These are phyloP conservation scores for Labeo catla DNA, from an alignment of 2,113 vertebrate species.

Conservation along the genomic window DNA sequence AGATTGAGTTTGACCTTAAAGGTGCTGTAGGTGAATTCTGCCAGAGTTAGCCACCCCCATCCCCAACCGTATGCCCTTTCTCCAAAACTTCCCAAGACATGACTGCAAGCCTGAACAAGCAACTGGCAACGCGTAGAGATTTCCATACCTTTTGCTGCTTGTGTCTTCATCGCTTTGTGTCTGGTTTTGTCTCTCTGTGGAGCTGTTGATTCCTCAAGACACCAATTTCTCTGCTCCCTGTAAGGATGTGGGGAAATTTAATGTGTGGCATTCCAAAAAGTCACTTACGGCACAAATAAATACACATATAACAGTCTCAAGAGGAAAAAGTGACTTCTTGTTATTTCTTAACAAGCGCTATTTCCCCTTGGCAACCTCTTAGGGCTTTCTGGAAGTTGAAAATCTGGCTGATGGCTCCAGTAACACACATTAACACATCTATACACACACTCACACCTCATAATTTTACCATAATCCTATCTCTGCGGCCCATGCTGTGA, in stretches of 20 bases:
- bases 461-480: constrained; percentile 39
- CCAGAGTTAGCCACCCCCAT: not conserved
- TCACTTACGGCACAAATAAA: constrained; percentile 43
- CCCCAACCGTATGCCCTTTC: not conserved
- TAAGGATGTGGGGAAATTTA: not conserved
- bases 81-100: not conserved
- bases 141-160: not conserved
- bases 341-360: not conserved
- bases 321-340: not conserved
- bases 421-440: constrained; percentile 25
- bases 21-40: not conserved
- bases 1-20: constrained; percentile 40
- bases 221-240: not conserved
- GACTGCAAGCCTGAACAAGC: not conserved
- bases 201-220: not conserved
- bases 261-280: not conserved
- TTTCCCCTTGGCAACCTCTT: constrained; percentile 11
- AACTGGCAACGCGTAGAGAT: not conserved
- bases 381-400: constrained; percentile 18
- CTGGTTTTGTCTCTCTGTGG: not conserved
- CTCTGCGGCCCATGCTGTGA: constrained; percentile 27
- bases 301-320: constrained; percentile 43
- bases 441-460: constrained; percentile 28
- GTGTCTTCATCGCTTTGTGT: not conserved
- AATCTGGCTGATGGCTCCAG: constrained; percentile 9